phyloP scores from a whole-genome alignment of 2,797 vertebrate genomes.

The Melanotaenia pygmaea region DNA sequence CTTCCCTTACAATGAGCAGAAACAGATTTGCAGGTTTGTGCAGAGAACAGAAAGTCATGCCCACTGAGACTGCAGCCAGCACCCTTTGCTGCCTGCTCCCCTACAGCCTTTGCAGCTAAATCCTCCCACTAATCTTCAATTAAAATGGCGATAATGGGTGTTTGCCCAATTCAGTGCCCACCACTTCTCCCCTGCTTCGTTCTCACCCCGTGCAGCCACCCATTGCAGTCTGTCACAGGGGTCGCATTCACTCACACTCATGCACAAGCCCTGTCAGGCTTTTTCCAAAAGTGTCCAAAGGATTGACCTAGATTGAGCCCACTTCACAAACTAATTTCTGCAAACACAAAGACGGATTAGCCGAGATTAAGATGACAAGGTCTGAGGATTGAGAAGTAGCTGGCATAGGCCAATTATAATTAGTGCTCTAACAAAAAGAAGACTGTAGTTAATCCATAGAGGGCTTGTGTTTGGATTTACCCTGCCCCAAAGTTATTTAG shows the following conservation, averaged over 20 bases:
- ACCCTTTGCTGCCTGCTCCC: constrained; percentile 49
- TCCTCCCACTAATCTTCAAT: constrained; percentile 77
- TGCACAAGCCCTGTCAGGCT: constrained; percentile 34
- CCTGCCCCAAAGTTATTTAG: constrained; percentile 37
- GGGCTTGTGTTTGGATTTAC: constrained; percentile 51
- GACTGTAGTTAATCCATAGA: constrained; percentile 62
- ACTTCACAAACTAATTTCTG: constrained; percentile 81
- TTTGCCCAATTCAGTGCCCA: constrained; percentile 73
- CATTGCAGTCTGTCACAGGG: constrained; percentile 57
- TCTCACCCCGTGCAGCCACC: constrained; percentile 43
- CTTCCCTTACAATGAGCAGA: constrained; percentile 15
- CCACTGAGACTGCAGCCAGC: constrained; percentile 50
- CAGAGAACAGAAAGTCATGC: constrained; percentile 39
- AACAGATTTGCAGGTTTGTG: constrained; percentile 56
- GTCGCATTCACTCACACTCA: constrained; percentile 24
- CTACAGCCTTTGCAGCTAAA: constrained; percentile 60
- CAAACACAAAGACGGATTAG: constrained; percentile 81
- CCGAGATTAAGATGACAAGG: constrained; percentile 81
- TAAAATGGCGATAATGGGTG: constrained; percentile 80
- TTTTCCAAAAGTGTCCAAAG: constrained; percentile 60
- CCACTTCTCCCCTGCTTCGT: constrained; percentile 49
- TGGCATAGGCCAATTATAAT: constrained; percentile 82
- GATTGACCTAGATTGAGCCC: constrained; percentile 81
- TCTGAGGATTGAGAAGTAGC: constrained; percentile 74
- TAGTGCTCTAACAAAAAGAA: constrained; percentile 68